A percentile compares a stretch with the other conserved stretches of the same genome.
Evolutionary conservation across 2,113 vertebrate species (phyloP).

Genomic region (Heptranchias perlo): DNA sequence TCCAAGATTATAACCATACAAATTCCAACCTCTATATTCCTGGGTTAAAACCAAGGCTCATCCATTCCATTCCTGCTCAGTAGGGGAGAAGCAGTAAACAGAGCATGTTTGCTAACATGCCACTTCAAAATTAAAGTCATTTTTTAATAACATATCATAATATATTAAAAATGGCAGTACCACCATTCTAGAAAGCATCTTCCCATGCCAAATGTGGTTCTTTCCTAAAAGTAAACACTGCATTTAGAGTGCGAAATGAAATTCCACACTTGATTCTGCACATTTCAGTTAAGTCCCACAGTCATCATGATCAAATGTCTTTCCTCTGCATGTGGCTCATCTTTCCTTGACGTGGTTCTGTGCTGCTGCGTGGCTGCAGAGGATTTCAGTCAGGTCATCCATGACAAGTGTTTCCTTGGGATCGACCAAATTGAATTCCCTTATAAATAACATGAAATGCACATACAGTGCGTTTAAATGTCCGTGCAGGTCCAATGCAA

Average conservation of each 20-base stretch:
- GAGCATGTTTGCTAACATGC: constrained; percentile 39
- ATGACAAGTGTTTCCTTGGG: constrained; percentile 95
- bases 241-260: constrained; percentile 32
- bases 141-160: constrained; percentile 44
- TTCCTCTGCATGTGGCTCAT: constrained; percentile 63
- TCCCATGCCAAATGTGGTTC: constrained; percentile 48
- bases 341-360: constrained; percentile 90
- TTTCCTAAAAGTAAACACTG: constrained; percentile 53
- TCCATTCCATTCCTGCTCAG: constrained; percentile 44
- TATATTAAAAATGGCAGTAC: constrained; percentile 57
- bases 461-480: constrained; percentile 95
- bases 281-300: constrained; percentile 27
- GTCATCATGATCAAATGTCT: constrained; percentile 34
- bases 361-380: constrained; percentile 66
- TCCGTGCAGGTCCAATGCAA: constrained; percentile 91
- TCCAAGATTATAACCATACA: constrained; percentile 21
- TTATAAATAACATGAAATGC: constrained; percentile 96
- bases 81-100: constrained; percentile 22
- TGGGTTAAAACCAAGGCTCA: constrained; percentile 40
- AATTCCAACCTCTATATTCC: constrained; percentile 42
- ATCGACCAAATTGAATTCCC: constrained; percentile 97
- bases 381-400: constrained; percentile 94
- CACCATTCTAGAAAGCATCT: constrained; percentile 54
- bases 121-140: constrained; percentile 35
- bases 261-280: constrained; percentile 26